Conservation (phyloP, 1,140 invertebrate genomes). For the Drosophila lacteicornis region DNA sequence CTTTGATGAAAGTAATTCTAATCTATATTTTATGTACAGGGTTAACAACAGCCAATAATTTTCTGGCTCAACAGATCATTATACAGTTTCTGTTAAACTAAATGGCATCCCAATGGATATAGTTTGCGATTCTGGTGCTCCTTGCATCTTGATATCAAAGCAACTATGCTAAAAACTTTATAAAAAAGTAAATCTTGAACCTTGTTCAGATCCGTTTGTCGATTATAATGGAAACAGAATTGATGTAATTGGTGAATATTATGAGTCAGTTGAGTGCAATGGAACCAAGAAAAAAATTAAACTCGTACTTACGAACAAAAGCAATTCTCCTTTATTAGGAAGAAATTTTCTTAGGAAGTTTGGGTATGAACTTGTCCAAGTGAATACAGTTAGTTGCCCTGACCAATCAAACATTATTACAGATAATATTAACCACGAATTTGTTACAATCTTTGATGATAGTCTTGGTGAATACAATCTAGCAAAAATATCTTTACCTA, state of each 20-base stretch:
- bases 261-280: background rate
- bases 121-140: too few species aligned
- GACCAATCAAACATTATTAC: background rate
- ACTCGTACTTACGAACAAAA: background rate
- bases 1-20: too few species aligned
- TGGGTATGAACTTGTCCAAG: background rate
- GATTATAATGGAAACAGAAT: constrained; percentile 1
- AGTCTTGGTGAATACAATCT: background rate
- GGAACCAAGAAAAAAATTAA: background rate
- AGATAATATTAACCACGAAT: constrained; percentile 1
- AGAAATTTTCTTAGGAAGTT: background rate
- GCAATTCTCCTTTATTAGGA: background rate
- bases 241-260: background rate
- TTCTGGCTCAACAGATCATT: too few species aligned
- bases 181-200: too few species aligned
- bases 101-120: too few species aligned
- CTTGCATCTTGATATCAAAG: too few species aligned
- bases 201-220: background rate
- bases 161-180: too few species aligned
- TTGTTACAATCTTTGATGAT: background rate
- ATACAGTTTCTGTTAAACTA: too few species aligned
- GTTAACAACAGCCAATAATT: too few species aligned
- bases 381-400: background rate
- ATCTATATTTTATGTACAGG: too few species aligned
- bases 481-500: background rate